Base-by-base conservation (phyloP, 2,888 invertebrate species). In the Anoplius nigerrimus region DNA sequence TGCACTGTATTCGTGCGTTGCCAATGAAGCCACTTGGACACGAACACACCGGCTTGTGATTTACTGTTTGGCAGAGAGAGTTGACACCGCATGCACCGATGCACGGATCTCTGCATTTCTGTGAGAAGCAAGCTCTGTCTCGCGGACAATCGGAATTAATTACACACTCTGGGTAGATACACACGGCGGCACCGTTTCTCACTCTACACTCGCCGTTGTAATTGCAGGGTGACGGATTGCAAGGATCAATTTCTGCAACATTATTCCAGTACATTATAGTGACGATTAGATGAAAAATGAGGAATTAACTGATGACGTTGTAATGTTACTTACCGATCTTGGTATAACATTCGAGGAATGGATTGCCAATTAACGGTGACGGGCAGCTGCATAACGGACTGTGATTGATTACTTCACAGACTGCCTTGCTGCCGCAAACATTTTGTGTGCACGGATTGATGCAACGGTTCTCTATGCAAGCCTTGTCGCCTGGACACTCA, bases 101-200 rank as follows among this genome's bases (percentile, higher is more conserved):
- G 84, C 96, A 95, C 46, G 97, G 96, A 89, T 97, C 95, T 69
- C 93, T 91, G 84, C 97, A 97, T 85, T 94, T 94, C 76, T 95
- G 95, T 46, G 92, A 92, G 81, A 94, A 94, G 84, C 97, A 97
- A 0, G 95, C 94, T 78, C 93, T 93, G 75, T 95, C 93, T 64
- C 94, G 92, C 0, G 95, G 92, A 88, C 97, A 97, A 81, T 97
- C 97, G n/a, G 94, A 94, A 84, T 97, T 97, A 62, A 95, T 93
- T 2, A 97, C 90, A 87, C 97, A 97, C 88, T 97, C 97, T 0
- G 96, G 96, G 88, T 95, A 96, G 62, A 92, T 91, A 83, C 96
- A 97, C 60, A 92, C 91, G 0, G 95, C 94, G 2, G 91, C 91
- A 16, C 91, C 91, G 72, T 94, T 94, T 68, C 93, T 90, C 0